phyloP scores from a whole-genome alignment of 2,888 invertebrate genomes.

The Tipula unca region DNA sequence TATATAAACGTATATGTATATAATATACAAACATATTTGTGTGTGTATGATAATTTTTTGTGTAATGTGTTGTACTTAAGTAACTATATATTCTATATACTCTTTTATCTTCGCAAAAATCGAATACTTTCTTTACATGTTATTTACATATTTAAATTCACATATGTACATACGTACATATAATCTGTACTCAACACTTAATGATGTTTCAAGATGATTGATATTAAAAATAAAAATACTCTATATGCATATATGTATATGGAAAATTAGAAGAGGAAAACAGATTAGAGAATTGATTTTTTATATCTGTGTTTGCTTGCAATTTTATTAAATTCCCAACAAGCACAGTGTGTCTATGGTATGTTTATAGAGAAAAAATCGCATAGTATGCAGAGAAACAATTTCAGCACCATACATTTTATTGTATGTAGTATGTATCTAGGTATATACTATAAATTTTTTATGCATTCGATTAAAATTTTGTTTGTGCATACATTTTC shows the following conservation, averaged over 20 bases:
- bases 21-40: too few species aligned
- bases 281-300: not conserved
- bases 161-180: not conserved
- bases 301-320: not conserved
- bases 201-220: not conserved
- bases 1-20: too few species aligned
- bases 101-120: not conserved
- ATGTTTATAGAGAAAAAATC: not conserved
- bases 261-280: not conserved
- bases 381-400: not conserved
- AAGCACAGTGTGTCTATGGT: not conserved
- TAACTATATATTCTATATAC: too few species aligned
- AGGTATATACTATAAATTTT: not conserved
- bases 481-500: constrained; percentile 8
- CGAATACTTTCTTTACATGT: not conserved
- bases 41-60: not conserved
- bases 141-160: not conserved
- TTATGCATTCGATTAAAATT: not conserved
- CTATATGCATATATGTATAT: not conserved
- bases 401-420: not conserved
- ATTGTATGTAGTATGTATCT: not conserved
- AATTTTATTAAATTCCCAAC: not conserved
- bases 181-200: not conserved
- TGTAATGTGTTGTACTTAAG: not conserved
- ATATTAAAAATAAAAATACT: not conserved